Conservation (phyloP, 2,113 vertebrate genomes). For the Tetrax tetrax region DNA sequence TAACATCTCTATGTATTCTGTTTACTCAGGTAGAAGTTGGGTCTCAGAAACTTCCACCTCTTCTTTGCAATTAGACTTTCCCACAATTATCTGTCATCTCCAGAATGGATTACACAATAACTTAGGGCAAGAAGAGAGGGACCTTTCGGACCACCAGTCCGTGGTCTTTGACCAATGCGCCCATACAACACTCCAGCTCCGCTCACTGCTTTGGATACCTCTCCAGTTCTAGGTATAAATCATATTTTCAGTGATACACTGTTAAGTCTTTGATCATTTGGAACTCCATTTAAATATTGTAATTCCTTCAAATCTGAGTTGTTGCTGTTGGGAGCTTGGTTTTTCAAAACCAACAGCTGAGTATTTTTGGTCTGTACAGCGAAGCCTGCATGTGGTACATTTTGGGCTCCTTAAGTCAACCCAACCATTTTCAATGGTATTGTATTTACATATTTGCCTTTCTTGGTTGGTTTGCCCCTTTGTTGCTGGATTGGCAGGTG, state of each 20-base stretch:
- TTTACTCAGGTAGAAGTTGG: background rate
- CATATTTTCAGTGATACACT: background rate
- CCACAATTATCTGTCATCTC: background rate
- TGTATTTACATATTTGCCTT: background rate
- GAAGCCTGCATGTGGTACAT: background rate
- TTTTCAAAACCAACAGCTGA: background rate
- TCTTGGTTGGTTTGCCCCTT: background rate
- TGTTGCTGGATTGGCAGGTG: background rate
- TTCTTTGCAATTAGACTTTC: background rate
- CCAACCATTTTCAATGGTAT: background rate
- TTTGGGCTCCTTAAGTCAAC: background rate
- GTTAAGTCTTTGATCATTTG: background rate
- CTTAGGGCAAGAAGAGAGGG: background rate
- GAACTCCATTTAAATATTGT: background rate
- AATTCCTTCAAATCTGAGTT: background rate
- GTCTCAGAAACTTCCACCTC: background rate
- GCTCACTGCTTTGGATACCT: background rate
- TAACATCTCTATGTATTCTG: background rate
- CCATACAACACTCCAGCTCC: background rate
- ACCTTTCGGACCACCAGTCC: background rate
- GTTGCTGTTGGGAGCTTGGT: background rate
- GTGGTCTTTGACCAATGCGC: background rate
- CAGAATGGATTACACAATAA: background rate
- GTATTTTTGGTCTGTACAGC: background rate
- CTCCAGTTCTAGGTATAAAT: background rate